Percentiles rank a stretch among this genome's conserved stretches.
These are phyloP conservation scores for Druon quercuslanigerum DNA, from an alignment of 1,140 invertebrate genomes.

Conservation along the genomic window DNA sequence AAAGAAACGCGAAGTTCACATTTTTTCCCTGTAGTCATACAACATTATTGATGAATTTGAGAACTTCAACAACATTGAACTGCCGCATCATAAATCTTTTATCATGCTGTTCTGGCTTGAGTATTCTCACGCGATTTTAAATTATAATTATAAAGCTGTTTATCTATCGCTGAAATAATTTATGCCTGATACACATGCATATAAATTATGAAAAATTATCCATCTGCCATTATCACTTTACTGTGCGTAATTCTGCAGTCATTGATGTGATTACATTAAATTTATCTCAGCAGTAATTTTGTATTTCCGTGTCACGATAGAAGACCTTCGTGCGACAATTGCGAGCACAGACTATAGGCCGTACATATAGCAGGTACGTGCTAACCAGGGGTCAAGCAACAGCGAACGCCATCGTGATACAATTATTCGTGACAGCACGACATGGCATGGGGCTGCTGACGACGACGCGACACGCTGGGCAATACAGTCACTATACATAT, in stretches of 20 bases:
- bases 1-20: too few relatives aligned
- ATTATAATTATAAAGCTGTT: too few relatives aligned
- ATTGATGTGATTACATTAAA: background rate
- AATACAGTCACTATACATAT: slow-evolving; percentile 40
- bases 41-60: too few relatives aligned
- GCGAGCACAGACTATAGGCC: background rate
- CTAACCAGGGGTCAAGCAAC: slow-evolving; percentile 55
- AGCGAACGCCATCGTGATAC: slow-evolving; percentile 54
- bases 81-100: too few relatives aligned
- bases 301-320: background rate
- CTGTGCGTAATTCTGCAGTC: background rate
- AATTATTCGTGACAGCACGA: slow-evolving; percentile 53
- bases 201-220: too few relatives aligned
- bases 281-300: background rate
- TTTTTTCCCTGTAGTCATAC: too few relatives aligned
- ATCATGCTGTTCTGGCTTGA: too few relatives aligned
- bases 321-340: background rate
- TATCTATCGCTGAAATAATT: too few relatives aligned
- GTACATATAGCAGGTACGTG: slow-evolving; percentile 34
- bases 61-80: too few relatives aligned
- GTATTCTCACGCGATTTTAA: too few relatives aligned
- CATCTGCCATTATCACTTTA: background rate
- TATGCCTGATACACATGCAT: too few relatives aligned
- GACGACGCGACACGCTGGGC: slow-evolving; percentile 44
- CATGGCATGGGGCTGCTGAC: slow-evolving; percentile 42